Evolutionary conservation across 2,888 invertebrate genomes (phyloP).

Genomic region (Callinectes sapidus): DNA sequence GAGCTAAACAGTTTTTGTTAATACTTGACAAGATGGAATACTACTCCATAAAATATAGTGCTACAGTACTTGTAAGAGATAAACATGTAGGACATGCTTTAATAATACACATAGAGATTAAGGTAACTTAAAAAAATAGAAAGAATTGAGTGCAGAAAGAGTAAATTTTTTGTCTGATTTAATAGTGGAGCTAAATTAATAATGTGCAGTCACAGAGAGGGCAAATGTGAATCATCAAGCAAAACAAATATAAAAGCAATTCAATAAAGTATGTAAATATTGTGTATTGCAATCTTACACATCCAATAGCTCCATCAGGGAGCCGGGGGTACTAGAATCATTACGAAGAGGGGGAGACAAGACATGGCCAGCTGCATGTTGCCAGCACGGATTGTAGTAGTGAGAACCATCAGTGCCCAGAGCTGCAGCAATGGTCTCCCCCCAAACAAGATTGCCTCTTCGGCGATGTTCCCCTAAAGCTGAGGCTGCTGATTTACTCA

Average conservation of each 20-base stretch:
- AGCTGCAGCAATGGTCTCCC: slow-evolving; percentile 92
- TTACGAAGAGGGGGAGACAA: slow-evolving; percentile 96
- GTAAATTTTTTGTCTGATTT: not conserved
- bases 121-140: not conserved
- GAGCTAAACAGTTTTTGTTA: not conserved
- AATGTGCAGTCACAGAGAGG: not conserved
- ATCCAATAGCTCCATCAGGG: slow-evolving; percentile 63
- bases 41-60: not conserved
- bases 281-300: slow-evolving; percentile 55
- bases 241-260: not conserved
- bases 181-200: not conserved
- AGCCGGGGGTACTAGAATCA: slow-evolving; percentile 89
- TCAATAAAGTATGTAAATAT: not conserved
- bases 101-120: not conserved
- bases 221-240: not conserved
- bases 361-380: slow-evolving; percentile 94
- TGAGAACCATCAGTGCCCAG: slow-evolving; percentile 86
- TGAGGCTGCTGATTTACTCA: slow-evolving; percentile 92
- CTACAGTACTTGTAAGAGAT: not conserved
- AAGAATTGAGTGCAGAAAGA: not conserved
- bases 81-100: not conserved
- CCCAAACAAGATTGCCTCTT: slow-evolving; percentile 83
- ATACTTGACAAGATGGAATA: not conserved
- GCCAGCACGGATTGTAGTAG: slow-evolving; percentile 90
- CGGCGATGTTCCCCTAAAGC: slow-evolving; percentile 83